Evolutionary conservation across 2,113 vertebrate species (phyloP).

Genomic region (Zootoca vivipara): DNA sequence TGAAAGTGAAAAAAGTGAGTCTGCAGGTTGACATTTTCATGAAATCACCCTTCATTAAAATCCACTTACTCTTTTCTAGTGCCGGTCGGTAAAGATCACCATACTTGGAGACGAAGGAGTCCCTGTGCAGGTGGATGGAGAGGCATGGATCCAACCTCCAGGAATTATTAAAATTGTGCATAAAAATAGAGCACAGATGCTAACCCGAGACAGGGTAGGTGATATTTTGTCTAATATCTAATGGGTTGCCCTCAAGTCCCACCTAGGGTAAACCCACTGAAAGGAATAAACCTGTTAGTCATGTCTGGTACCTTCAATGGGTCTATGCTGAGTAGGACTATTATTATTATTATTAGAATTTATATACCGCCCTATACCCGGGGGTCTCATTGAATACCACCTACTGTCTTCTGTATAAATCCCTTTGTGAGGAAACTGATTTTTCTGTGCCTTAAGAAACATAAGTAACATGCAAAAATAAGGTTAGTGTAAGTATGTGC

Average conservation of each 20-base stretch:
- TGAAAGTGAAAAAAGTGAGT: too few relatives aligned
- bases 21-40: too few relatives aligned
- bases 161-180: conserved; percentile 97
- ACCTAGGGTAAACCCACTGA: too few relatives aligned
- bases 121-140: conserved; percentile 96
- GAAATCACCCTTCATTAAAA: conserved; percentile 35
- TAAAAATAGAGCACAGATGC: conserved; percentile 97
- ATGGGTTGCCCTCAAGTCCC: neutral
- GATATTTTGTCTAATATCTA: conserved; percentile 3
- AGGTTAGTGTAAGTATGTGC: neutral
- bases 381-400: too few relatives aligned
- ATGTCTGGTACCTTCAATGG: too few relatives aligned
- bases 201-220: conserved; percentile 95
- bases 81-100: conserved; percentile 96
- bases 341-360: too few relatives aligned
- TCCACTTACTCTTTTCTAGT: conserved; percentile 75
- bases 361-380: too few relatives aligned
- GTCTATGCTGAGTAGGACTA: too few relatives aligned
- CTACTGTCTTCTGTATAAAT: neutral
- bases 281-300: too few relatives aligned
- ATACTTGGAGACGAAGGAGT: conserved; percentile 97
- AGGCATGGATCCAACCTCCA: conserved; percentile 97
- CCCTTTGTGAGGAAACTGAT: neutral
- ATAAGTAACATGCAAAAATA: conserved; percentile 25
- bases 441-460: neutral